phyloP scores from a whole-genome alignment of 2,888 invertebrate species.

The Argyra leucocephala region DNA sequence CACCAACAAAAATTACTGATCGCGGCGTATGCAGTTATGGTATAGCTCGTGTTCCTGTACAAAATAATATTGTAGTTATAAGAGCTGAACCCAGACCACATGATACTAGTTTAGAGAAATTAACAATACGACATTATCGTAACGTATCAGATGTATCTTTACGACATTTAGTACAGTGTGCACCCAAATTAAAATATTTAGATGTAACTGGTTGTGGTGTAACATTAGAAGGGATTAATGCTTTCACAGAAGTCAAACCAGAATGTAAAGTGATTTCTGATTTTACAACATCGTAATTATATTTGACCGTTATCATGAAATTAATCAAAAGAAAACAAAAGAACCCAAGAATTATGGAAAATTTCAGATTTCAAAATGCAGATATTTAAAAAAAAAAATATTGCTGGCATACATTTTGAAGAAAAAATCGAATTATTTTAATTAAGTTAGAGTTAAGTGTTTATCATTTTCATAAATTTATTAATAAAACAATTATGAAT shows the following conservation, averaged over 20 bases:
- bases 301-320: background rate
- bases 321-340: too few relatives aligned
- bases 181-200: constrained; percentile 49
- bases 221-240: constrained; percentile 50
- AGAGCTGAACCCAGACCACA: constrained; percentile 38
- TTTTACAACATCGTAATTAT: constrained; percentile 22
- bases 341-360: too few relatives aligned
- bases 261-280: constrained; percentile 48
- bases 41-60: constrained; percentile 35
- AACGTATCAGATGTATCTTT: constrained; percentile 55
- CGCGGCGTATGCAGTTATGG: constrained; percentile 41
- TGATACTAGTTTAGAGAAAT: constrained; percentile 45
- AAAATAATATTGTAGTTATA: constrained; percentile 40
- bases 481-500: background rate
- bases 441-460: background rate
- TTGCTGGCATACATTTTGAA: too few relatives aligned
- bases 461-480: background rate
- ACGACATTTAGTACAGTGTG: constrained; percentile 51
- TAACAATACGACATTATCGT: constrained; percentile 52
- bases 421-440: background rate
- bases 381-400: too few relatives aligned
- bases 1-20: constrained; percentile 32
- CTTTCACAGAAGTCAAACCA: constrained; percentile 51
- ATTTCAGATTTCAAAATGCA: too few relatives aligned
- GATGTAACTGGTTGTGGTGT: constrained; percentile 61